Base-by-base conservation (phyloP, 2,797 vertebrate species). In the Sebastes minor region DNA sequence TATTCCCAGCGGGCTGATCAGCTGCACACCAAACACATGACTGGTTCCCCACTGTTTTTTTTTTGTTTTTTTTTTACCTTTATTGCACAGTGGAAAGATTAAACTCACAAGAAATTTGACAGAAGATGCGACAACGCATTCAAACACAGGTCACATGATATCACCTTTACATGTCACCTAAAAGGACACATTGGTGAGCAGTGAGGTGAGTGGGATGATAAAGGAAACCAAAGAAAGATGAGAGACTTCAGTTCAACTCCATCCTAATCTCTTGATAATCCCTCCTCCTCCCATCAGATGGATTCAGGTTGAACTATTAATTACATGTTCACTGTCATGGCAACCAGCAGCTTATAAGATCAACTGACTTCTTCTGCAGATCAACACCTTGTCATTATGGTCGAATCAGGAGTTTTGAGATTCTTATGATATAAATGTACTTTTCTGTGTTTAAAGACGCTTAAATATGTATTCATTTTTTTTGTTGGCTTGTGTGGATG, bases 301-400 rank as follows among this genome's bases (percentile, higher is more conserved):
- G 56, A 63, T 69, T 69, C 78, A 80, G 71, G 64, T 74, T 74
- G 14, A 38, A 74, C 57, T 63, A 56, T 62, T 80, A 56, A 74
- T 69, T 46, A 16, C 20, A 8, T 59, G 53, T 25, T 66, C 62
- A 72, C 52, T 52, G 68, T 62, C 80, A 82, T 72, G 62, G 68
- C 68, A 82, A 82, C 57, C 16, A n/a, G 57, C 64, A 49, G 27
- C 16, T 64, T 70, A 64, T 63, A 18, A 56, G 6, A 63, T 46
- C 18, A 75, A 49, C 25, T 14, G 18, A 27, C 22, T 76, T 69
- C 5, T 18, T 35, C 30, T 25, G 52, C 52, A 25, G 12, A 18
- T 78, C 32, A 16, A 2, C 52, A 69, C 28, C 65, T 52, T 67
- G 18, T 27, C 64, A 67, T 67, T 3, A 66, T 46, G 33, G 4